Evolutionary conservation across 2,888 invertebrate genomes (phyloP), one percentile per base, ranked within the genome.

Genomic region (Mimumesa dahlbomi): DNA sequence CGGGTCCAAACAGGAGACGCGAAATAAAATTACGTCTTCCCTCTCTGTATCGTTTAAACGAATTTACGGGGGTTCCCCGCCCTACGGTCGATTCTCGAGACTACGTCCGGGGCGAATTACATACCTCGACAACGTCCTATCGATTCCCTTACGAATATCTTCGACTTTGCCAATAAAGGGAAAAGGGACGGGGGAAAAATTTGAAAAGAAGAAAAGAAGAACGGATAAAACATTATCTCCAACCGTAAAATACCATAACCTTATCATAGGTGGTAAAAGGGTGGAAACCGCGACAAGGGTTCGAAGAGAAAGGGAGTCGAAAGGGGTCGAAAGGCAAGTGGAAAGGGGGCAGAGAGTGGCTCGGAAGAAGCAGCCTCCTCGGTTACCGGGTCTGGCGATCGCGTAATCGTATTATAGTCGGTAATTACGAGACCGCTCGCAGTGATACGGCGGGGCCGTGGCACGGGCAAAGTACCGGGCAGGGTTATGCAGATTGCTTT

Each of bases 401-500:
- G 79, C 79, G 82, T 87, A 88, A 88, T 84, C 80, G 74, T 70
- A 81, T 88, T 88, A 88, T 84, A 83, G 80, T 77, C 74, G 81
- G 84, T 86, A 88, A 88, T 88, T 88, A 86, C 85, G 82, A 82
- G 79, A 74, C 84, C 75, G 73, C 74, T 74, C 77, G 76, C 73
- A 78, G 70, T 73, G 63, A 42, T 57, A 53, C 64, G 49, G 64
- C 57, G 45, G 57, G 69, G 43, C 78, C 73, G 76, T 68, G 79
- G 81, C 75, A 79, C 62, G 75, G 54, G 81, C 81, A 86, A 84
- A 86, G 86, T 85, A 82, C 82, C 77, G 77, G 77, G 67, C 77
- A 78, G 82, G 86, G 86, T 87, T 87, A 89, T 88, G 89, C 87
- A 89, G 88, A 89, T 89, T 89, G 89, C 89, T 89, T 88, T 85